phyloP scores from a whole-genome alignment of 1,140 invertebrate species.

The Hylyphantes graminicola region DNA sequence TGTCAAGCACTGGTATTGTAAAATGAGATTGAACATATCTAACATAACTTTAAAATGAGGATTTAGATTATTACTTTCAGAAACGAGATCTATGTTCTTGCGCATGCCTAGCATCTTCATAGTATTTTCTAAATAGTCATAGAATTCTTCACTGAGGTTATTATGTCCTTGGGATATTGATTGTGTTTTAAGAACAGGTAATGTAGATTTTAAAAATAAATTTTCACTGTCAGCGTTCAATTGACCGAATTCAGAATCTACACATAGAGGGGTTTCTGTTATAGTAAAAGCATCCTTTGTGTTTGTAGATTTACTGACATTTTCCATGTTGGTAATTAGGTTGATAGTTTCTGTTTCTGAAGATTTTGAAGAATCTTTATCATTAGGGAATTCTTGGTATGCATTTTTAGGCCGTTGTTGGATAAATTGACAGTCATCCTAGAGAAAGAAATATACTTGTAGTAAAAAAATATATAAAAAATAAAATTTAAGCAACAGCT shows the following conservation, averaged over 20 bases:
- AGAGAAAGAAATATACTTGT: too few relatives aligned
- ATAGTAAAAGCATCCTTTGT: too few relatives aligned
- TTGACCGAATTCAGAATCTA: background rate
- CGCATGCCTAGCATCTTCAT: slow-evolving; percentile 11
- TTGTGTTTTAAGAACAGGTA: background rate
- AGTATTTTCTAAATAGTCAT: slow-evolving; percentile 7
- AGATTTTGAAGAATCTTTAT: too few relatives aligned
- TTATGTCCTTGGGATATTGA: background rate
- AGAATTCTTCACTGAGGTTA: background rate
- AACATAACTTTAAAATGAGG: background rate
- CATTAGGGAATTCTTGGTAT: too few relatives aligned
- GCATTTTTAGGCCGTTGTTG: too few relatives aligned
- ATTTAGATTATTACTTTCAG: background rate
- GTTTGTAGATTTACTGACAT: too few relatives aligned
- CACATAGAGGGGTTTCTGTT: background rate
- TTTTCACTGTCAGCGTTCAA: background rate
- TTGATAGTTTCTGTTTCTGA: too few relatives aligned
- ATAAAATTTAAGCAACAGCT: too few relatives aligned
- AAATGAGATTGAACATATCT: slow-evolving; percentile 10
- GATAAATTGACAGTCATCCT: too few relatives aligned
- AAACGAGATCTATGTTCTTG: background rate
- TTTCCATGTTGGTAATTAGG: too few relatives aligned
- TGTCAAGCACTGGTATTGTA: slow-evolving; percentile 5
- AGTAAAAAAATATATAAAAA: too few relatives aligned
- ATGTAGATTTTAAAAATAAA: background rate